A percentile compares a stretch with the other conserved stretches of the same genome.
phyloP scores from a whole-genome alignment of 2,113 vertebrate species.

The Pithys albifrons region DNA sequence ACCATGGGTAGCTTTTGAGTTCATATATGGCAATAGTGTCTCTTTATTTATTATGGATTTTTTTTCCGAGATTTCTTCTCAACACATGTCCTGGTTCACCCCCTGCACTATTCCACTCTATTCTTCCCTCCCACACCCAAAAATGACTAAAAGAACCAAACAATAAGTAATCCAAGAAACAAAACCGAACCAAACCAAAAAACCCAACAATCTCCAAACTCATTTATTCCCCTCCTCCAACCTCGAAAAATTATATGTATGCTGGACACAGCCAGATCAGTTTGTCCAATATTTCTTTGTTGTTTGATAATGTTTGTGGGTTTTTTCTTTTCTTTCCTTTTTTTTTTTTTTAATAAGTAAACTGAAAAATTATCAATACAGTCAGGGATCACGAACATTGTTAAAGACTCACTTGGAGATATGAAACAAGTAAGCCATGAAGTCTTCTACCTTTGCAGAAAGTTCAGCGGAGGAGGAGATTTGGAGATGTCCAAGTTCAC shows the following conservation, averaged over 20 bases:
- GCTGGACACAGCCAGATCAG: constrained; percentile 75
- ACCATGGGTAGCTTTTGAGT: constrained; percentile 77
- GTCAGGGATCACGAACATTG: constrained; percentile 78
- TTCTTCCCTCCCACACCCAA: constrained; percentile 36
- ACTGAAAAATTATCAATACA: constrained; percentile 73
- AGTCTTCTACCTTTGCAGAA: constrained; percentile 86
- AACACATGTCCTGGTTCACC: constrained; percentile 56
- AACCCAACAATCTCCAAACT: constrained; percentile 64
- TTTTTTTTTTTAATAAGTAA: constrained; percentile 58
- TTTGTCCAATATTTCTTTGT: constrained; percentile 28
- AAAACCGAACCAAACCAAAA: constrained; percentile 49
- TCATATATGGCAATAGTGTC: constrained; percentile 79
- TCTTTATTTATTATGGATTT: constrained; percentile 60
- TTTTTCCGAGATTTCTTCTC: constrained; percentile 57
- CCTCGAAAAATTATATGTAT: constrained; percentile 70
- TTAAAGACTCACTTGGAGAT: constrained; percentile 92
- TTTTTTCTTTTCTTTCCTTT: neutral
- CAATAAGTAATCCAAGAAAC: constrained; percentile 66
- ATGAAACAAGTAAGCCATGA: constrained; percentile 89
- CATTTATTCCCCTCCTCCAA: constrained; percentile 77
- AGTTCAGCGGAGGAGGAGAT: constrained; percentile 84
- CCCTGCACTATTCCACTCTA: constrained; percentile 10
- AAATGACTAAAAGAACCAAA: constrained; percentile 42
- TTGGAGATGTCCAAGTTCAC: constrained; percentile 82
- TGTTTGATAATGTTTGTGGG: constrained; percentile 31